A percentile compares a stretch with the other conserved stretches of the same genome.
Evolutionary conservation across 53 echinoderm and acorn worm genomes (phyloP).

Genomic region (Crossaster papposus): DNA sequence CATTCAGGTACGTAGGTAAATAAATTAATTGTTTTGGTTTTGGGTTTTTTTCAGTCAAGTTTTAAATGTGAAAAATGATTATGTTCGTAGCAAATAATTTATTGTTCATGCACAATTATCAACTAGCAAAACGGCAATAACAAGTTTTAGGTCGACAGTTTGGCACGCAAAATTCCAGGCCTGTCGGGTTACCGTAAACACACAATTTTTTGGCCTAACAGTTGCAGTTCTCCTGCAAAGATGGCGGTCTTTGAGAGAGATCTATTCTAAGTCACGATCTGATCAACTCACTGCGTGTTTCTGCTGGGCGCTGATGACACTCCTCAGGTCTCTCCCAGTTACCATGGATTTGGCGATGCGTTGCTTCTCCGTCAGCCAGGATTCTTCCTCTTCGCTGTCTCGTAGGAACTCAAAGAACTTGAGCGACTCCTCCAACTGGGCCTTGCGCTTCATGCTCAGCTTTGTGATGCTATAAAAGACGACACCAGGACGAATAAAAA

Average conservation of each 20-base stretch:
- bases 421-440: slow-evolving; percentile 78
- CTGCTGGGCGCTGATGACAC: slow-evolving; percentile 84
- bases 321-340: slow-evolving; percentile 86
- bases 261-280: neutral
- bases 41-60: no score
- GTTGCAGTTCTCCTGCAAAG: no score
- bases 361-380: slow-evolving; percentile 97
- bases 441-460: slow-evolving; percentile 67
- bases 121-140: no score
- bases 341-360: slow-evolving; percentile 93
- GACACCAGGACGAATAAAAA: neutral
- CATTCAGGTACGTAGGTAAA: no score
- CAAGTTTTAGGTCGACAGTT: no score
- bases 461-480: slow-evolving; percentile 67
- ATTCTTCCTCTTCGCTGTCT: slow-evolving; percentile 94
- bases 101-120: no score
- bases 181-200: no score
- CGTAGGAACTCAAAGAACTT: slow-evolving; percentile 95
- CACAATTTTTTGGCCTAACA: no score
- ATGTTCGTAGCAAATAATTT: no score
- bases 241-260: neutral
- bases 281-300: slow-evolving; percentile 64
- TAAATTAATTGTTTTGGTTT: no score
- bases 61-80: no score
- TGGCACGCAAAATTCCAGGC: no score